Percentiles rank a stretch among this genome's conserved stretches.
These are phyloP conservation scores for Gallinago stenura DNA, from an alignment of 2,797 vertebrate species.

Conservation along the genomic window DNA sequence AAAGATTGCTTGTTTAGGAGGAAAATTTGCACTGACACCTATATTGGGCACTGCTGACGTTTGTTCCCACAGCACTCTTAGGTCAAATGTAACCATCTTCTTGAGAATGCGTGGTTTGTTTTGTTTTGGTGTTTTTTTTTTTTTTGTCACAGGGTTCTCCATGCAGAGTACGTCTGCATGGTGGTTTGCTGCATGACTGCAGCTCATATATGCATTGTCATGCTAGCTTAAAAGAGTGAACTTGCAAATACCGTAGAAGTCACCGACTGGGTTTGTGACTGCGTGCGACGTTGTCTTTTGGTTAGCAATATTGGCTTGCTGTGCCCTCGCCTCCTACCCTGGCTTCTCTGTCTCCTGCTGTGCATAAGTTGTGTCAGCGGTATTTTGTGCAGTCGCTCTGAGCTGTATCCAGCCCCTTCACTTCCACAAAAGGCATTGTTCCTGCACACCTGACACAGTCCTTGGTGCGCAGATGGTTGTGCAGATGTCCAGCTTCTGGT, in stretches of 20 bases:
- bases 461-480: not conserved
- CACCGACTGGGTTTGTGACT: not conserved
- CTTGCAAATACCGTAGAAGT: not conserved
- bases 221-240: not conserved
- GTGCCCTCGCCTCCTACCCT: not conserved
- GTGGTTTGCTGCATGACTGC: accelerated
- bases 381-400: not conserved
- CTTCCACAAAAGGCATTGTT: not conserved
- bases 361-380: not conserved
- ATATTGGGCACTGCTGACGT: not conserved
- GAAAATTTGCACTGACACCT: constrained; percentile 44
- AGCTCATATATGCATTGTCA: not conserved
- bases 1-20: constrained; percentile 45
- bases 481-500: not conserved
- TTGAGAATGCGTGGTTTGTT: not conserved
- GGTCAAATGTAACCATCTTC: not conserved
- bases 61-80: not conserved
- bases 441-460: not conserved
- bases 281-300: not conserved
- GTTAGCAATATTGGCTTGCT: not conserved
- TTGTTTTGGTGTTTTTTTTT: not conserved
- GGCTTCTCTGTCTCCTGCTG: not conserved
- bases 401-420: not conserved
- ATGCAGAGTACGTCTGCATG: not conserved
- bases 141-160: not conserved